These are phyloP conservation scores for Drosophila ananassae DNA, from an alignment of 1,140 invertebrate species.

Conservation along the genomic window DNA sequence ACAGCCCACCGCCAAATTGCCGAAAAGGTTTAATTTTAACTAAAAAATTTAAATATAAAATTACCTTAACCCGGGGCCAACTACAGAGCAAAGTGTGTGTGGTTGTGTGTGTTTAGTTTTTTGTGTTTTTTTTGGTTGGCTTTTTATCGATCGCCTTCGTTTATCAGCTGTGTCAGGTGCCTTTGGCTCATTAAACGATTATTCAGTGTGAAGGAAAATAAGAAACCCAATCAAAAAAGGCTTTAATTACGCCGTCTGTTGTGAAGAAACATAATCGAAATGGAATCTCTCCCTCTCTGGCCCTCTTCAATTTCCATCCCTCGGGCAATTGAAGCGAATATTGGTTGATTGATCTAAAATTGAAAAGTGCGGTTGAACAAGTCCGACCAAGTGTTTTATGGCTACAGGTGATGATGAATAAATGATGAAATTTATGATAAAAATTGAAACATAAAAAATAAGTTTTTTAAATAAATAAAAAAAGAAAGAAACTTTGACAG, in stretches of 20 bases:
- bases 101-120: conserved; percentile 22
- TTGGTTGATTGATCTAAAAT: conserved; percentile 70
- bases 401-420: conserved; percentile 27
- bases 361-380: conserved; percentile 68
- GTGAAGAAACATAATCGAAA: conserved; percentile 41
- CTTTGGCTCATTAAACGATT: conserved; percentile 65
- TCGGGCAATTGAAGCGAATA: conserved; percentile 31
- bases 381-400: conserved; percentile 20
- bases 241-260: conserved; percentile 52
- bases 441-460: not conserved
- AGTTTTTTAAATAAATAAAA: not conserved
- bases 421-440: conserved; percentile 32
- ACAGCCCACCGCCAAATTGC: conserved; percentile 10
- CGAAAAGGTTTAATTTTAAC: conserved; percentile 20
- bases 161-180: conserved; percentile 53
- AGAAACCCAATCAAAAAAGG: conserved; percentile 27
- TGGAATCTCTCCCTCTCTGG: conserved; percentile 3
- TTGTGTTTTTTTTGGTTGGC: conserved; percentile 16
- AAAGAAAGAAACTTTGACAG: conserved; percentile 9
- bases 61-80: conserved; percentile 6
- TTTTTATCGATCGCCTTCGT: conserved; percentile 38
- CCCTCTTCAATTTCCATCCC: conserved; percentile 20
- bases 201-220: conserved; percentile 52
- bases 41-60: conserved; percentile 22
- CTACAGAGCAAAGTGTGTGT: not conserved